Evolutionary conservation across 1,140 invertebrate species (phyloP).

Genomic region (Sminthurinus signatus): DNA sequence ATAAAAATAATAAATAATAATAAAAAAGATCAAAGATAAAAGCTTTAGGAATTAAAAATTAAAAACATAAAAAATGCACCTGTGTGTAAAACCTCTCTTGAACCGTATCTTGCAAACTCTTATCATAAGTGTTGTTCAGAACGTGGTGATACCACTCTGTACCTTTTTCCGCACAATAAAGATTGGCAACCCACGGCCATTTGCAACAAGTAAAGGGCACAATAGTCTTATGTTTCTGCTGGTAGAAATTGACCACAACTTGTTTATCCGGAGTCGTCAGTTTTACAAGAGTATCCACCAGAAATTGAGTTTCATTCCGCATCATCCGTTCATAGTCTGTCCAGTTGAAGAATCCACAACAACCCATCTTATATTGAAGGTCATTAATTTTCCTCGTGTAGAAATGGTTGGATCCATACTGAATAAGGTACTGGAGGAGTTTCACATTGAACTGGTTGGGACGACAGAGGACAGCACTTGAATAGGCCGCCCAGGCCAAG

Average conservation of each 20-base stretch:
- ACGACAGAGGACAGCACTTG: neutral
- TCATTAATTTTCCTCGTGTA: constrained; percentile 4
- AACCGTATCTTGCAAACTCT: neutral
- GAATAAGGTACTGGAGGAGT: neutral
- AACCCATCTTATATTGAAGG: neutral
- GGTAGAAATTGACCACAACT: neutral
- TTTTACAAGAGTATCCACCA: too few relatives aligned
- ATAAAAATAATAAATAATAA: too few relatives aligned
- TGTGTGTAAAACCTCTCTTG: neutral
- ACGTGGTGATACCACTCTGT: neutral
- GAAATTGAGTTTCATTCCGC: too few relatives aligned
- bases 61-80: too few relatives aligned
- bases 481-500: neutral
- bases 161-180: neutral
- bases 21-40: too few relatives aligned
- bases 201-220: constrained; percentile 12
- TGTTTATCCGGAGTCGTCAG: too few relatives aligned
- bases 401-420: neutral
- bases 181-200: constrained; percentile 3
- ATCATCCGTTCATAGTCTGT: neutral
- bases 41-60: too few relatives aligned
- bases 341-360: neutral
- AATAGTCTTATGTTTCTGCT: neutral
- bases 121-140: neutral
- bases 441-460: neutral